Conservation (phyloP, 1,140 invertebrate genomes). For the Lasioglossum albipes region DNA sequence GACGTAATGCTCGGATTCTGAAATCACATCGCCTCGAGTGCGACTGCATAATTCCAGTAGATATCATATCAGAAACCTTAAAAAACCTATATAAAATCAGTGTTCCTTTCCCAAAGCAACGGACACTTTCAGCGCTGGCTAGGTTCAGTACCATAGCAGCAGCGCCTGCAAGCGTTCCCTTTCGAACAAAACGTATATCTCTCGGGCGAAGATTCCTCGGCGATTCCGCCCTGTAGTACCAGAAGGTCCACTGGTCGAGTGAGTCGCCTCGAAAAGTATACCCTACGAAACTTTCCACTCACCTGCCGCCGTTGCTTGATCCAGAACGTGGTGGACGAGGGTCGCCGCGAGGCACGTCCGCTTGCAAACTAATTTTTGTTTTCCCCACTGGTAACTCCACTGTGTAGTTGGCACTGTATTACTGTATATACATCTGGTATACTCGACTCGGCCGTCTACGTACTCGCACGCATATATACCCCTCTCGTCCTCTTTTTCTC, state of each 20-base stretch:
- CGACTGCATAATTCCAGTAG: too few relatives aligned
- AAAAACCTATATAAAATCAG: too few relatives aligned
- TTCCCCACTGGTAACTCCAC: constrained; percentile 62
- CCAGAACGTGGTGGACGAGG: constrained; percentile 42
- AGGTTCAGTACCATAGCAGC: too few relatives aligned
- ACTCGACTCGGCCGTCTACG: neutral
- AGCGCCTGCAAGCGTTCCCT: too few relatives aligned
- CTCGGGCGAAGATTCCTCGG: too few relatives aligned
- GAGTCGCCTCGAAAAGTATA: constrained; percentile 33
- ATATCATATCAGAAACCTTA: too few relatives aligned
- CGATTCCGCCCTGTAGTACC: constrained; percentile 8
- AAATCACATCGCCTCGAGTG: too few relatives aligned
- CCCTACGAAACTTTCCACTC: constrained; percentile 37
- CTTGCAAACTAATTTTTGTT: constrained; percentile 57
- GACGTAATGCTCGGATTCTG: too few relatives aligned
- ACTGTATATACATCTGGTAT: constrained; percentile 17
- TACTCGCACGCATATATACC: neutral
- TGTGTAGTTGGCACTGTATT: constrained; percentile 56
- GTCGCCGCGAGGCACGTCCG: constrained; percentile 53
- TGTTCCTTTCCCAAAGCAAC: too few relatives aligned
- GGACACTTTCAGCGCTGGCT: too few relatives aligned
- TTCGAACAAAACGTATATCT: too few relatives aligned
- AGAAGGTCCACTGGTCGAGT: neutral
- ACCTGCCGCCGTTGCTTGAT: constrained; percentile 44
- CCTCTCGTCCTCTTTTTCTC: too few relatives aligned